Evolutionary conservation across 2,797 vertebrate species (phyloP), one percentile per base, ranked within the genome.

Genomic region (Schizopygopsis pylzovi): DNA sequence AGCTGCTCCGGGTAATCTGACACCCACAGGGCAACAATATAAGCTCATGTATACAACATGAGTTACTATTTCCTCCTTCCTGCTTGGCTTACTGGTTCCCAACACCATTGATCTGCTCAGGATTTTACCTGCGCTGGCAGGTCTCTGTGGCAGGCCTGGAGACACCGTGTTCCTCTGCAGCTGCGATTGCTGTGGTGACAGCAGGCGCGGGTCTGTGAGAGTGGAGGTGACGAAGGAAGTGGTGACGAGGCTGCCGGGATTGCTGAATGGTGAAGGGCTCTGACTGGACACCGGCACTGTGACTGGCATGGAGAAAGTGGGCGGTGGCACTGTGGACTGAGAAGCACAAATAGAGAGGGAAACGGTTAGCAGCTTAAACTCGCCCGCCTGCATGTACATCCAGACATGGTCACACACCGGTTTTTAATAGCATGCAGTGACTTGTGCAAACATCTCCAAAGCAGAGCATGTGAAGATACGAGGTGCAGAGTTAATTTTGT

Each of bases 271-370:
- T 91, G 99, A 96, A n/a, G 96, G 93, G 86, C 94, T 98, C 90
- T 97, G 98, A 93, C 96, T 99, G 96, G 95, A 96, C 91, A 98
- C 97, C 1, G 98, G 98, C 90, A 99, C 97, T 59, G 98, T 98
- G 93, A 99, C 97, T 1, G 98, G 98, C 97, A 99, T 98, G 94
- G 97, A 97, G 76, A 99, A 99, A 92, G 97, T 98, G 9, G 98
- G 96, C 81, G 97, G 96, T 52, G 96, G 98, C 91, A 99, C 96
- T 89, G 97, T 89, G 63, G 97, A 98, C 98, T 99, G 94, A 90
- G 88, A 91, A 39, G 90, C 90, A 89, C 28, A 88, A 84, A 79
- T 54, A 87, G 16, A 86, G 56, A 85, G n/a, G 61, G 16, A 52
- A 92, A 90, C 43, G 86, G 83, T 89, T 80, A 88, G 87, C 86